Conservation (phyloP, 1,140 invertebrate genomes). For the Heliconius melpomene region DNA sequence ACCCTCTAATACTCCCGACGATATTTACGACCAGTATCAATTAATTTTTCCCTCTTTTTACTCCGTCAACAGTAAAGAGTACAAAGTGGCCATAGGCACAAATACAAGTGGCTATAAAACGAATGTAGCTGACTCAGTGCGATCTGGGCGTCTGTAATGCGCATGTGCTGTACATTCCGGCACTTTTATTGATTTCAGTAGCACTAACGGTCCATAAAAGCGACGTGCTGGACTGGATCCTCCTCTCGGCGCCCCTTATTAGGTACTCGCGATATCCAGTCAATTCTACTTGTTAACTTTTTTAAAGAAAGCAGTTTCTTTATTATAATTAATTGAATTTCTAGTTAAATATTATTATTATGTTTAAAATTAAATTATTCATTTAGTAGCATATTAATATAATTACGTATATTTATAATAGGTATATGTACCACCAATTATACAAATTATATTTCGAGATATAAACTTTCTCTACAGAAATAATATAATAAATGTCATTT, state of each 20-base stretch:
- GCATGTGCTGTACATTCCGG: conserved; percentile 82
- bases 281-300: conserved; percentile 74
- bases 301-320: conserved; percentile 42
- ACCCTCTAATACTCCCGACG: conserved; percentile 46
- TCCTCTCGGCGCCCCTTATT: conserved; percentile 77
- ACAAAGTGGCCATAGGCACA: conserved; percentile 80
- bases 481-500: conserved; percentile 56
- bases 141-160: conserved; percentile 65
- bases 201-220: conserved; percentile 82
- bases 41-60: conserved; percentile 69
- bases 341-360: not conserved
- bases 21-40: conserved; percentile 57
- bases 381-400: too few relatives aligned
- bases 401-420: too few relatives aligned
- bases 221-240: conserved; percentile 72
- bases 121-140: conserved; percentile 78
- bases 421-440: not conserved
- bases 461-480: conserved; percentile 45
- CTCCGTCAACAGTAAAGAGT: conserved; percentile 72
- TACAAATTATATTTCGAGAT: not conserved
- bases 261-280: conserved; percentile 59
- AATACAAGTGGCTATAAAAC: conserved; percentile 80
- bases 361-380: too few relatives aligned
- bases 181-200: conserved; percentile 86
- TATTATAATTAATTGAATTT: conserved; percentile 4